A percentile compares a stretch with the other conserved stretches of the same genome.
Evolutionary conservation across 2,797 vertebrate genomes (phyloP).

Genomic region (Limnodromus scolopaceus): DNA sequence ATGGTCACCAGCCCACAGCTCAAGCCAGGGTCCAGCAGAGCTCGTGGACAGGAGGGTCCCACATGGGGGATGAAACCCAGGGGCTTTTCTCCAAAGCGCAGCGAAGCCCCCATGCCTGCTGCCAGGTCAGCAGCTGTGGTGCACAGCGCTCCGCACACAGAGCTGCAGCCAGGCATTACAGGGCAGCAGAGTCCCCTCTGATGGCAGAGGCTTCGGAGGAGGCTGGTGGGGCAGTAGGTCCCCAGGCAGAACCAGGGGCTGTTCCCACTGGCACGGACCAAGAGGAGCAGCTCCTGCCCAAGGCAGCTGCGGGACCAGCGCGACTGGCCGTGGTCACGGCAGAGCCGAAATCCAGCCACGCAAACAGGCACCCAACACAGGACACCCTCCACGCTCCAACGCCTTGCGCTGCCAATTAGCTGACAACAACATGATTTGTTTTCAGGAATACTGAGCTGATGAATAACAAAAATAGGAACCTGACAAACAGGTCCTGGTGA

Average conservation of each 20-base stretch:
- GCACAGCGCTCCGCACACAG: not conserved
- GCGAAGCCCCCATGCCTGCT: not conserved
- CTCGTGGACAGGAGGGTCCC: not conserved
- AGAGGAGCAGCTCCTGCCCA: not conserved
- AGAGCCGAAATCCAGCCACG: not conserved
- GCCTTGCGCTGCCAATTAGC: not conserved
- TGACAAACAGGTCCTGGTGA: constrained; percentile 36
- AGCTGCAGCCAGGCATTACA: not conserved
- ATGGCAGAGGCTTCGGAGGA: not conserved
- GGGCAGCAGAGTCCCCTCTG: not conserved
- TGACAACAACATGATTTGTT: not conserved
- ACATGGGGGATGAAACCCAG: not conserved
- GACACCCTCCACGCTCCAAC: not conserved
- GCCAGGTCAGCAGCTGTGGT: not conserved
- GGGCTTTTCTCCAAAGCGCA: not conserved
- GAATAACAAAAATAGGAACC: constrained; percentile 68
- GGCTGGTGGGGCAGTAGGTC: not conserved
- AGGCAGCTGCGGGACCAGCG: not conserved
- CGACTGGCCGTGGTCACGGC: not conserved
- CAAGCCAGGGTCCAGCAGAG: not conserved
- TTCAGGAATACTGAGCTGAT: constrained; percentile 64
- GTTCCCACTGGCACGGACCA: not conserved
- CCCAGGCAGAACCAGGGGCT: not conserved
- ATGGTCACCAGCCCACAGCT: not conserved
- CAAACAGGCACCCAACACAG: not conserved